phyloP scores from a whole-genome alignment of 2,888 invertebrate genomes.

The Megamerina dolium region DNA sequence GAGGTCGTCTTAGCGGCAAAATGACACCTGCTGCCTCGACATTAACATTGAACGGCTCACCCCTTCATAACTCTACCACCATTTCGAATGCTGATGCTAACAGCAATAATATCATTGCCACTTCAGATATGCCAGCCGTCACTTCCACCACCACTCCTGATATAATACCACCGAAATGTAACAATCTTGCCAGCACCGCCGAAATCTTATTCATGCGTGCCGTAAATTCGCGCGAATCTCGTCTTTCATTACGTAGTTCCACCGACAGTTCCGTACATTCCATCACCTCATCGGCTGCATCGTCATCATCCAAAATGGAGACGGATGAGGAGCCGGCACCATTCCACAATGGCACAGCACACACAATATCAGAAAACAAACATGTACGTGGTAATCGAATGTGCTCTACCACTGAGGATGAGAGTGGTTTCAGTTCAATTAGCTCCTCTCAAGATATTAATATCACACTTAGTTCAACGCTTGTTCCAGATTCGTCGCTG shows the following conservation, averaged over 20 bases:
- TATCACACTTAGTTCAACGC: slow-evolving; percentile 52
- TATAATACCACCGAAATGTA: neutral
- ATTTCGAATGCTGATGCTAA: slow-evolving; percentile 13
- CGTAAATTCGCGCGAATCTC: slow-evolving; percentile 45
- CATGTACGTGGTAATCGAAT: slow-evolving; percentile 18
- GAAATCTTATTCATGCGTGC: slow-evolving; percentile 45
- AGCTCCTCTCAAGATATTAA: slow-evolving; percentile 79
- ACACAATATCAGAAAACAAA: slow-evolving; percentile 13
- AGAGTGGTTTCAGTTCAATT: slow-evolving; percentile 81
- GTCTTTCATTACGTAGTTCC: slow-evolving; percentile 46
- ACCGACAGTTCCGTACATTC: slow-evolving; percentile 49
- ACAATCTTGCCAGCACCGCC: slow-evolving; percentile 19
- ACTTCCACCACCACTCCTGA: slow-evolving; percentile 7
- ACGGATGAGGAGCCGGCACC: slow-evolving; percentile 43
- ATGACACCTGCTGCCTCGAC: slow-evolving; percentile 23
- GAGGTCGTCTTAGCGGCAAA: slow-evolving; percentile 27
- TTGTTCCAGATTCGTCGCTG: slow-evolving; percentile 8
- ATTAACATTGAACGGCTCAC: slow-evolving; percentile 23
- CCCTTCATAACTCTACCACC: slow-evolving; percentile 31
- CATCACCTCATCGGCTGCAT: slow-evolving; percentile 42
- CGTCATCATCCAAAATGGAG: slow-evolving; percentile 44
- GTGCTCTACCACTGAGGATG: slow-evolving; percentile 59
- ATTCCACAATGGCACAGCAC: slow-evolving; percentile 14
- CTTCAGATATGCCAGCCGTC: slow-evolving; percentile 9
- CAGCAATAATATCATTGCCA: neutral